These are phyloP conservation scores for Latrodectus elegans DNA, from an alignment of 2,888 invertebrate genomes.

Conservation along the genomic window DNA sequence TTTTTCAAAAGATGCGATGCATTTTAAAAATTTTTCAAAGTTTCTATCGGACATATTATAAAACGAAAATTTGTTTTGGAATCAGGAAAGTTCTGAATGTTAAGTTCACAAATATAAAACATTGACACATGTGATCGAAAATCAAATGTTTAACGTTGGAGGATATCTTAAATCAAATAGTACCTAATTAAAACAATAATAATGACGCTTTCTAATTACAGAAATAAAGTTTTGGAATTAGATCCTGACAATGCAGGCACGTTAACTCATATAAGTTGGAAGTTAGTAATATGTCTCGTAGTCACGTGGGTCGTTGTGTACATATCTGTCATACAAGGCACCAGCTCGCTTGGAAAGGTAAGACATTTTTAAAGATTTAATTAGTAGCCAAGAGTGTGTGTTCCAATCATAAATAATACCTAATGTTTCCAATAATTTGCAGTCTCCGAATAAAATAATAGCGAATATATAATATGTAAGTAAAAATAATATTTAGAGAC, in stretches of 20 bases:
- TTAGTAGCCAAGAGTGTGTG: neutral
- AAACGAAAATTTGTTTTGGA: too few species aligned
- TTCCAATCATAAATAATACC: neutral
- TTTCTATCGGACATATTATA: too few species aligned
- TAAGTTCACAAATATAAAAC: too few species aligned
- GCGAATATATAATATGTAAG: neutral
- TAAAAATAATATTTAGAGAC: neutral
- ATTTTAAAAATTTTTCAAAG: too few species aligned
- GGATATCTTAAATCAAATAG: too few species aligned
- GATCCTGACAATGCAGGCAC: slow-evolving; percentile 65
- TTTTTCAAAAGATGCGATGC: too few species aligned
- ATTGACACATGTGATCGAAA: too few species aligned
- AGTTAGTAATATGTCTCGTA: slow-evolving; percentile 81
- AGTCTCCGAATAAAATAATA: neutral
- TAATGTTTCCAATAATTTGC: too few species aligned
- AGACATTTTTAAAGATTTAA: neutral
- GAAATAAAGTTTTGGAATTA: slow-evolving; percentile 78
- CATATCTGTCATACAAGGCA: slow-evolving; percentile 82
- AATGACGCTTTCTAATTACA: slow-evolving; percentile 40
- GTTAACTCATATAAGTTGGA: slow-evolving; percentile 77
- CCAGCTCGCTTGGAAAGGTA: slow-evolving; percentile 86
- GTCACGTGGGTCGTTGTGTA: slow-evolving; percentile 83
- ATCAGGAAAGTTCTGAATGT: too few species aligned
- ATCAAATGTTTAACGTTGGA: too few species aligned
- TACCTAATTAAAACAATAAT: too few species aligned